phyloP scores from a whole-genome alignment of 1,140 invertebrate species.

The Hylaeus volcanicus region DNA sequence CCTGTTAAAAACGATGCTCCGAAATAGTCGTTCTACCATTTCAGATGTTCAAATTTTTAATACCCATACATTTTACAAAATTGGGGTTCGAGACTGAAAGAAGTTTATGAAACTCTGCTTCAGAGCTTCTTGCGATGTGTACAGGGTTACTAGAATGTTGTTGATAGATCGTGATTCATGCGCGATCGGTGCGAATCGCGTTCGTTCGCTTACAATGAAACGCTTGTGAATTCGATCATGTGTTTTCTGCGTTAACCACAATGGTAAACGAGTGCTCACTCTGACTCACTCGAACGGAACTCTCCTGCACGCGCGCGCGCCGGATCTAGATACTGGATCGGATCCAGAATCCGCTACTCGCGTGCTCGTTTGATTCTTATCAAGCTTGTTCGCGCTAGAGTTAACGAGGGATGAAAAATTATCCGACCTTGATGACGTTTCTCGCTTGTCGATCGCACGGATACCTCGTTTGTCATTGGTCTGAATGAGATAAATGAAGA shows the following conservation, averaged over 20 bases:
- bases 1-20: too few relatives aligned
- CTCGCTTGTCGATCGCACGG: not conserved
- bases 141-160: too few relatives aligned
- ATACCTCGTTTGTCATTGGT: not conserved
- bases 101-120: too few relatives aligned
- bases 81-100: too few relatives aligned
- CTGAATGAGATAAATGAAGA: too few relatives aligned
- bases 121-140: too few relatives aligned
- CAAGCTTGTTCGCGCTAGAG: slow-evolving; percentile 14
- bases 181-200: not conserved
- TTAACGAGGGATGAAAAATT: slow-evolving; percentile 70
- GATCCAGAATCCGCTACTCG: slow-evolving; percentile 50
- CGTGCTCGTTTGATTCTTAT: slow-evolving; percentile 40
- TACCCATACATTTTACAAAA: too few relatives aligned
- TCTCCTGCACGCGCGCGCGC: slow-evolving; percentile 9
- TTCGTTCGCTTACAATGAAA: not conserved
- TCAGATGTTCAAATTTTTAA: too few relatives aligned
- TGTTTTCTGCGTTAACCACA: not conserved
- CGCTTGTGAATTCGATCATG: not conserved
- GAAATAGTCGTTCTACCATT: too few relatives aligned
- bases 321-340: slow-evolving; percentile 56
- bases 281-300: slow-evolving; percentile 60
- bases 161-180: not conserved
- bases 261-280: slow-evolving; percentile 28
- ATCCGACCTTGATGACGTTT: slow-evolving; percentile 69